These are phyloP conservation scores for Notarius quadriscutis DNA, from an alignment of 2,113 vertebrate genomes.

Conservation along the genomic window DNA sequence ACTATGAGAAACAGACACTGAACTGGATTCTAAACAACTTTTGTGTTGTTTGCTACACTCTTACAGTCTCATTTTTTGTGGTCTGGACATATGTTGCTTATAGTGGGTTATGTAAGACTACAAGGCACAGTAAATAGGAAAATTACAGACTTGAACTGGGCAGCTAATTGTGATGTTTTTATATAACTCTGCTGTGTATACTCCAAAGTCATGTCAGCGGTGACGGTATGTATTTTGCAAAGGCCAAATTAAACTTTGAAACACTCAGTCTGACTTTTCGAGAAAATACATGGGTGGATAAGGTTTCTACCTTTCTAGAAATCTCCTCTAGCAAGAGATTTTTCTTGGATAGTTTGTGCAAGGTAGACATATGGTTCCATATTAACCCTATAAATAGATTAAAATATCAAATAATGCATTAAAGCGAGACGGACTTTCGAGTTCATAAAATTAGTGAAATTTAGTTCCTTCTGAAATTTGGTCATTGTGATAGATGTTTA, in stretches of 20 bases:
- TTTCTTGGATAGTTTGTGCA: background rate
- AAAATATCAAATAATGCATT: background rate
- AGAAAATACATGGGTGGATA: background rate
- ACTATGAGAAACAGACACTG: conserved; percentile 12
- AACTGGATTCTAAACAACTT: conserved; percentile 30
- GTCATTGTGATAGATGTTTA: no score
- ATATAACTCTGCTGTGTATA: background rate
- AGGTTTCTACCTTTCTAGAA: background rate
- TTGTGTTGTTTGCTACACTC: conserved; percentile 32
- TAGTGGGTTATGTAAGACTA: conserved; percentile 32
- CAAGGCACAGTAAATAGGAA: conserved; percentile 24
- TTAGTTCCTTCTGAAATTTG: no score
- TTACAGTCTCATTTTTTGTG: conserved; percentile 24
- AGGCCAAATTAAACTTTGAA: background rate
- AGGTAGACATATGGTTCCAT: background rate
- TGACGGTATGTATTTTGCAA: background rate
- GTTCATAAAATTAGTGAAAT: no score
- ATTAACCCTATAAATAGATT: background rate
- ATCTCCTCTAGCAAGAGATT: background rate
- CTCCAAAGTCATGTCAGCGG: background rate
- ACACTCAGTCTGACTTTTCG: background rate
- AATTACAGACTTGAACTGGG: conserved; percentile 6
- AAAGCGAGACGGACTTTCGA: no score
- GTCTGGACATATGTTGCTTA: conserved; percentile 38
- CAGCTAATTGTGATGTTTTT: conserved; percentile 9